These are phyloP conservation scores for Jaculus jaculus DNA, from an alignment of 2,113 vertebrate species.

Conservation along the genomic window DNA sequence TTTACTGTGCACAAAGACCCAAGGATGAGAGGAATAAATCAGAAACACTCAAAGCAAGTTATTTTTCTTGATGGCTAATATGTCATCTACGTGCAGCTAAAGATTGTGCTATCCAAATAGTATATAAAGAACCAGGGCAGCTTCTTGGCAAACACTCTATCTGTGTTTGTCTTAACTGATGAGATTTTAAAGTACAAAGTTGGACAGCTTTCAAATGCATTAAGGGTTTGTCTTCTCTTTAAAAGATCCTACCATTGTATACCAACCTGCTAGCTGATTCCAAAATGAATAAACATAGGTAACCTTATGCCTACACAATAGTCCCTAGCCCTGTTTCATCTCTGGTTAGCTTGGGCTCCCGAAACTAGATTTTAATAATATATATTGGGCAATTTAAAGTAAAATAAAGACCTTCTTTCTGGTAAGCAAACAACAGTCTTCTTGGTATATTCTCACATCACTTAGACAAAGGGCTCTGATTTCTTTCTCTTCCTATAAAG, in stretches of 20 bases:
- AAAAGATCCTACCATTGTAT: background rate
- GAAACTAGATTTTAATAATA: background rate
- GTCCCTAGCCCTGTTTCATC: background rate
- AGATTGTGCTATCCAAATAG: slow-evolving; percentile 21
- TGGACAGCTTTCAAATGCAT: slow-evolving; percentile 11
- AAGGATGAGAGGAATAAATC: slow-evolving; percentile 72
- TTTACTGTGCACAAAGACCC: slow-evolving; percentile 71
- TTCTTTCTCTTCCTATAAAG: background rate
- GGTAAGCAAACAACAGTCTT: background rate
- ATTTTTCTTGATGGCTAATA: slow-evolving; percentile 73
- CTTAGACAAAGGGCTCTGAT: background rate
- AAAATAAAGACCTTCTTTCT: background rate
- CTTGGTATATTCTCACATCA: background rate
- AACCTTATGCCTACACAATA: background rate
- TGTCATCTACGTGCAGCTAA: slow-evolving; percentile 51
- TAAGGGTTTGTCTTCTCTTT: background rate
- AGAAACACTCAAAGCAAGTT: slow-evolving; percentile 69
- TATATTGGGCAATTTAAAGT: background rate
- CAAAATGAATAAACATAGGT: background rate
- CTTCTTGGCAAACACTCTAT: slow-evolving; percentile 13
- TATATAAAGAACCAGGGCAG: slow-evolving; percentile 51
- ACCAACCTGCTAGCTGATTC: background rate
- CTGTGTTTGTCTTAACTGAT: slow-evolving; percentile 48
- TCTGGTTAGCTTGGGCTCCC: background rate
- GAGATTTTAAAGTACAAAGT: background rate